These are phyloP conservation scores for Drosophila vallismaia DNA, from an alignment of 2,888 invertebrate genomes.

Conservation along the genomic window DNA sequence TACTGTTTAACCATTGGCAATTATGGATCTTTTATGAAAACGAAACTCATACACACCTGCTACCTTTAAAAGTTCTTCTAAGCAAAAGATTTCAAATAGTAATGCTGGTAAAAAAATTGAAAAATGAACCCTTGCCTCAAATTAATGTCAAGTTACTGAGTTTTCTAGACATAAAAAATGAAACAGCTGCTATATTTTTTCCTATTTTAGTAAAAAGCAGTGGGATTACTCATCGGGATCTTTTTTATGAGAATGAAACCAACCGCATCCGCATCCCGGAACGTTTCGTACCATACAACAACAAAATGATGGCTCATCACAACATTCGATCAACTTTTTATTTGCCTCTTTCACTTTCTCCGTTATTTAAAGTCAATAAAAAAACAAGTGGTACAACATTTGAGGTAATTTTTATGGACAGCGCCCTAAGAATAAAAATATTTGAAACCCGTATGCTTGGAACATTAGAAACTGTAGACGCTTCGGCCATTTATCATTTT, in stretches of 20 bases:
- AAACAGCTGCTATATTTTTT: slow-evolving; percentile 55
- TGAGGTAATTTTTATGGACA: slow-evolving; percentile 53
- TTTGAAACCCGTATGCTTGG: slow-evolving; percentile 9
- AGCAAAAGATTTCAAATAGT: slow-evolving; percentile 61
- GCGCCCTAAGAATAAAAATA: slow-evolving; percentile 4
- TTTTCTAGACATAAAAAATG: slow-evolving; percentile 48
- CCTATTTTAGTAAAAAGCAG: slow-evolving; percentile 37
- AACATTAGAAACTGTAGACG: slow-evolving; percentile 46
- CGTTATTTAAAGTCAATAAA: slow-evolving; percentile 38
- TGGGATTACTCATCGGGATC: slow-evolving; percentile 35
- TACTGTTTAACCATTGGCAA: slow-evolving; percentile 68
- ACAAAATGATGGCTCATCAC: slow-evolving; percentile 26
- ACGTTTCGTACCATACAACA: not conserved
- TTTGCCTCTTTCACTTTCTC: slow-evolving; percentile 24
- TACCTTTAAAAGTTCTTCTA: slow-evolving; percentile 65
- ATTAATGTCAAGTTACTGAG: slow-evolving; percentile 61
- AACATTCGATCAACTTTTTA: slow-evolving; percentile 23
- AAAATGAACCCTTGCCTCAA: slow-evolving; percentile 54
- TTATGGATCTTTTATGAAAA: slow-evolving; percentile 58
- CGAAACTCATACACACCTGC: slow-evolving; percentile 49
- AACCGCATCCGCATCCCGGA: not conserved
- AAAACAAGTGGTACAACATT: not conserved
- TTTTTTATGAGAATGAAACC: slow-evolving; percentile 53
- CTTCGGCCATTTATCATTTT: slow-evolving; percentile 61
- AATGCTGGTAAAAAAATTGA: slow-evolving; percentile 52